These are phyloP conservation scores for Drosophila limbata DNA, from an alignment of 2,888 invertebrate species.

Conservation along the genomic window DNA sequence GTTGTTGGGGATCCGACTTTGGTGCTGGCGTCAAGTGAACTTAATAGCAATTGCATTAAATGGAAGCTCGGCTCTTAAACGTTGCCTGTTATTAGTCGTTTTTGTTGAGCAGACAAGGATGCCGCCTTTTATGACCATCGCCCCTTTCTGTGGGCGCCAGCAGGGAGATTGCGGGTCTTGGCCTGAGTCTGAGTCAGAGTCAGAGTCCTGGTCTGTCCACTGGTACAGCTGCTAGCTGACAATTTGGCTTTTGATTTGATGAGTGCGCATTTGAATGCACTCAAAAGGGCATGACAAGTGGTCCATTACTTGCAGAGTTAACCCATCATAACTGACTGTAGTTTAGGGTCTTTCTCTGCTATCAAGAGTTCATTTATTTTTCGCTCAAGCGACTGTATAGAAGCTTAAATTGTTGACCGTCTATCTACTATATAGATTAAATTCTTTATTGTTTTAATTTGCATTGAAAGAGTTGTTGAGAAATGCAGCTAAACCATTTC, in stretches of 20 bases:
- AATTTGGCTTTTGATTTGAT: slow-evolving; percentile 77
- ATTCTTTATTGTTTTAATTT: background rate
- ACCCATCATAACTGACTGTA: slow-evolving; percentile 33
- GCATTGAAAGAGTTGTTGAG: background rate
- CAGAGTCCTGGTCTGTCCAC: slow-evolving; percentile 20
- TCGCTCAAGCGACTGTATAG: background rate
- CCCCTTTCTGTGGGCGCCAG: background rate
- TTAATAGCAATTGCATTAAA: slow-evolving; percentile 76
- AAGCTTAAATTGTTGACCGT: background rate
- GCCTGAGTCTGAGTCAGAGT: background rate
- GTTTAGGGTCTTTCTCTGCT: slow-evolving; percentile 19
- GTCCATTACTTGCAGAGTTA: slow-evolving; percentile 68
- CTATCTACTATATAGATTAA: slow-evolving; percentile 2
- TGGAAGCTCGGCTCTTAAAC: slow-evolving; percentile 66
- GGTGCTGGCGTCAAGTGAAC: slow-evolving; percentile 71
- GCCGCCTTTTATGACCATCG: slow-evolving; percentile 27
- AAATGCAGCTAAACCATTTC: background rate
- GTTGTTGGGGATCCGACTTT: slow-evolving; percentile 3
- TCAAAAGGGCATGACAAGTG: slow-evolving; percentile 64
- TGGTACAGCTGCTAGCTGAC: slow-evolving; percentile 52
- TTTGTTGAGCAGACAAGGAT: slow-evolving; percentile 42
- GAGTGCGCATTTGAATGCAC: slow-evolving; percentile 76
- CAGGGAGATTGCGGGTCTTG: background rate
- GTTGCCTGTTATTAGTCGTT: slow-evolving; percentile 68
- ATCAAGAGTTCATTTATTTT: slow-evolving; percentile 12